These are phyloP conservation scores for Malurus splendens DNA, from an alignment of 2,797 vertebrate species.

Conservation along the genomic window DNA sequence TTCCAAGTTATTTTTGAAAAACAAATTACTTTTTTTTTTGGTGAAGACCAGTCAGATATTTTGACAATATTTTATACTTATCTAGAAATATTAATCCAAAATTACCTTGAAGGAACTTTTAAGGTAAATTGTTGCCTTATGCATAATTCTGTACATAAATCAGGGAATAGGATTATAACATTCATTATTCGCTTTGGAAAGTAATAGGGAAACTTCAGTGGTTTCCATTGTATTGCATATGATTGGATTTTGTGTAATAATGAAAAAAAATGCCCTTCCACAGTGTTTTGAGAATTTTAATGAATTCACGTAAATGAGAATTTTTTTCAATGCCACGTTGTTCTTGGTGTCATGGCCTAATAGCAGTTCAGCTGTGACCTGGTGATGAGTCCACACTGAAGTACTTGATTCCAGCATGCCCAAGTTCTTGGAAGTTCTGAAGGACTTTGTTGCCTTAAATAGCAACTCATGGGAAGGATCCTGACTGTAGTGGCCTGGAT, in stretches of 20 bases:
- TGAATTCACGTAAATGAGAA: neutral
- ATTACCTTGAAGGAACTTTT: neutral
- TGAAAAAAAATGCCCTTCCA: neutral
- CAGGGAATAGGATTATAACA: neutral
- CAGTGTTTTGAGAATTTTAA: neutral
- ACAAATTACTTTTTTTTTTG: neutral
- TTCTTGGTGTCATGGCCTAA: neutral
- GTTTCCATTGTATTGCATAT: neutral
- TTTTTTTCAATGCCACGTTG: neutral
- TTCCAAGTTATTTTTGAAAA: neutral
- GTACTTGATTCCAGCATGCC: neutral
- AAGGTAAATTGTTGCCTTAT: neutral
- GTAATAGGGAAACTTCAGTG: neutral
- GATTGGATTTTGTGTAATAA: neutral
- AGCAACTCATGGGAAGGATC: neutral
- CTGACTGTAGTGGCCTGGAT: neutral
- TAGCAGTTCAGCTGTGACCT: neutral
- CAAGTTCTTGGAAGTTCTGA: neutral
- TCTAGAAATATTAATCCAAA: neutral
- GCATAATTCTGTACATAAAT: neutral
- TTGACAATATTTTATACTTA: neutral
- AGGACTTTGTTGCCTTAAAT: neutral
- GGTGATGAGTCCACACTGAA: neutral
- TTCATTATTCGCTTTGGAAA: neutral
- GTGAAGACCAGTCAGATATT: neutral